Evolutionary conservation across 1,140 invertebrate genomes (phyloP), one percentile per base, ranked within the genome.

Genomic region (Drosophila cardini): DNA sequence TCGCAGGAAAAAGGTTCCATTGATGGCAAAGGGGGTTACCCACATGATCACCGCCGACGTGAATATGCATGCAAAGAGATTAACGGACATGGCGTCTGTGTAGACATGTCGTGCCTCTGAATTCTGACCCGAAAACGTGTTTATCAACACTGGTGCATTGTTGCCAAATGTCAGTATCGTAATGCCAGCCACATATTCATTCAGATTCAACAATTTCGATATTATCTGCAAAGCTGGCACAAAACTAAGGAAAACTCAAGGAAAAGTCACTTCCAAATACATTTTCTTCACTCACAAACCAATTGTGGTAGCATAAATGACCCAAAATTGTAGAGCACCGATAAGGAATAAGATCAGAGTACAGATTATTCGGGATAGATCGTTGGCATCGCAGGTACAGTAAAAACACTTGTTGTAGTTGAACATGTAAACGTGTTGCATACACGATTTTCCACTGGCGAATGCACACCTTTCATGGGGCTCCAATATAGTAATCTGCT

Each of bases 151-250:
- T 6, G 96, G 94, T 2, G 95, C 94, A 45, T 95, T 96, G 92
- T 97, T 97, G 34, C 96, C 96, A 90, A 97, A 95, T 0, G 96
- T 95, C 77, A 97, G 87, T 68, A 97, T 94, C 32, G 96, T 97
- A 9, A 96, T 95, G 13, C 96, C 96, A 13, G 96, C 96, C 72
- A 97, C 93, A 91, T 95, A 96, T 75, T 96, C 95, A 63, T 95
- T 96, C 42, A 97, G 91, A 46, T 93, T 93, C 52, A 96, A 83
- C 10, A 94, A 93, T 55, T 93, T 92, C 1, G 95, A 93, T 43
- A 96, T 95, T 4, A 94, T 93, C 36, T 94, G 92, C 18, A 96
- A 87, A n/a, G 95, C 93, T 26, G 95, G 95, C 84, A 95, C 95
- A 78, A 96, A 95, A 72, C 95, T 95, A 81, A 4, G 21, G 18